Evolutionary conservation across 2,797 vertebrate species (phyloP).

Genomic region (Pogoniulus pusillus): DNA sequence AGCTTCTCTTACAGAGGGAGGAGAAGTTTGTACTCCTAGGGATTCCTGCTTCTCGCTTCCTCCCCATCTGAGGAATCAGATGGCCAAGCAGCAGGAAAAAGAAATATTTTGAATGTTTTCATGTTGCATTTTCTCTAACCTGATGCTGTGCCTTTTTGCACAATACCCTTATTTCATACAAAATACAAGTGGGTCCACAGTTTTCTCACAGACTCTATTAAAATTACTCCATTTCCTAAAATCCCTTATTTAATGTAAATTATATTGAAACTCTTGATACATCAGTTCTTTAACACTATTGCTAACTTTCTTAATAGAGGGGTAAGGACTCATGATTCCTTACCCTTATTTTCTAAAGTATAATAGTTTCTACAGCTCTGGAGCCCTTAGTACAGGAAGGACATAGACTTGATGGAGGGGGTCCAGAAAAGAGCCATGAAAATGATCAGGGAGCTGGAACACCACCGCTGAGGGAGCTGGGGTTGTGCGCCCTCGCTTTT

Average conservation of each 20-base stretch:
- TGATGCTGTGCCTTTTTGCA: background rate
- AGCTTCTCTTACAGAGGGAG: background rate
- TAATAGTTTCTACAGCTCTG: background rate
- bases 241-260: background rate
- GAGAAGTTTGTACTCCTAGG: background rate
- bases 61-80: background rate
- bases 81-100: background rate
- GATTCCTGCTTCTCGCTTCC: background rate
- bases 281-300: background rate
- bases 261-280: background rate
- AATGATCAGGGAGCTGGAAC: too few relatives aligned
- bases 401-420: too few relatives aligned
- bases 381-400: too few relatives aligned
- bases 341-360: background rate
- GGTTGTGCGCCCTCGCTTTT: too few relatives aligned
- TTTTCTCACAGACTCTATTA: background rate
- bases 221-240: background rate
- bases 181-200: background rate
- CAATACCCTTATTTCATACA: background rate
- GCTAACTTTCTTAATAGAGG: background rate
- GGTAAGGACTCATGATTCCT: background rate
- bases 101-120: background rate
- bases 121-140: background rate
- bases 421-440: too few relatives aligned
- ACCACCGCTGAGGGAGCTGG: too few relatives aligned